These are phyloP conservation scores for Cotesia glomerata DNA, from an alignment of 1,140 invertebrate genomes.

Conservation along the genomic window DNA sequence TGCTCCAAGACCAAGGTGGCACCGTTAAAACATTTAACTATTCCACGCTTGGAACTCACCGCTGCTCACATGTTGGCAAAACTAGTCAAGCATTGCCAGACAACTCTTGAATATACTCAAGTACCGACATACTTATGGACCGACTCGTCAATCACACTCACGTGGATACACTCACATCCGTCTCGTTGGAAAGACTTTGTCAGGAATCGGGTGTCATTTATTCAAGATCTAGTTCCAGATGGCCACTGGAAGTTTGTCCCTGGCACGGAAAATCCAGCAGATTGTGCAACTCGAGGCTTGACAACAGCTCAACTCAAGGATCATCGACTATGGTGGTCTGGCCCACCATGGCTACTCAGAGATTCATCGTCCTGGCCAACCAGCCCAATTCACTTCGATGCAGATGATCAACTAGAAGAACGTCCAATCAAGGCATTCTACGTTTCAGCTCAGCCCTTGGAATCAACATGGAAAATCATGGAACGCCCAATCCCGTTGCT, in stretches of 20 bases:
- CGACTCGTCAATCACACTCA: background rate
- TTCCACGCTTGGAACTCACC: background rate
- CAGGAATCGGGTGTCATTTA: background rate
- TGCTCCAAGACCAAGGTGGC: background rate
- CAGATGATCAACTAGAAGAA: background rate
- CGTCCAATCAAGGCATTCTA: background rate
- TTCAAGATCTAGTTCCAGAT: constrained; percentile 3
- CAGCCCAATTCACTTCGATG: background rate
- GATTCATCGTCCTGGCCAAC: background rate
- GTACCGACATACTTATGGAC: background rate
- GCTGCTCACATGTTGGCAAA: background rate
- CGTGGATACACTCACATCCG: background rate
- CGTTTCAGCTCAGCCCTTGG: no score
- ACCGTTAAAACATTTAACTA: background rate
- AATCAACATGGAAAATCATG: no score
- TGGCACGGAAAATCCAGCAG: background rate
- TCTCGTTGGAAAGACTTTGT: background rate
- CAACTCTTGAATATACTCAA: background rate
- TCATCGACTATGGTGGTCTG: constrained; percentile 13
- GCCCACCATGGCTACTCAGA: constrained; percentile 26
- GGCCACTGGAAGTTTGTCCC: background rate
- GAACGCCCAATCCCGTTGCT: no score
- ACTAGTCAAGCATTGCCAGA: background rate
- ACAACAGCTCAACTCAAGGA: background rate
- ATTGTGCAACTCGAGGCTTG: background rate